phyloP scores from a whole-genome alignment of 2,797 vertebrate species.

The Octomys mimax region DNA sequence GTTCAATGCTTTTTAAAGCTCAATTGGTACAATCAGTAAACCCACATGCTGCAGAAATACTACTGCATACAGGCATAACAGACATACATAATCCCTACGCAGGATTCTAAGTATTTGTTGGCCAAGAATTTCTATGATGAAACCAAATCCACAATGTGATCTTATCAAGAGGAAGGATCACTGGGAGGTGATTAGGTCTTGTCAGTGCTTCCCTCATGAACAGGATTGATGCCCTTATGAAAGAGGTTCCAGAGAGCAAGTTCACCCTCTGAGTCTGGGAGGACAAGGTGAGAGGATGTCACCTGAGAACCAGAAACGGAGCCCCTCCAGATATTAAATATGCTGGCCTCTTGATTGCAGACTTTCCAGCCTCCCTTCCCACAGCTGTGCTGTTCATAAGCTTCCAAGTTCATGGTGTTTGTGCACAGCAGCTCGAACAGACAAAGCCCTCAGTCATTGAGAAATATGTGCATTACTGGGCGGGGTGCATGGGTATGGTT shows the following conservation, averaged over 20 bases:
- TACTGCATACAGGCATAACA: background rate
- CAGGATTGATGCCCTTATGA: background rate
- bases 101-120: background rate
- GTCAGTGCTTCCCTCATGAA: background rate
- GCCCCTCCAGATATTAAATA: background rate
- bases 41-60: slow-evolving; percentile 10
- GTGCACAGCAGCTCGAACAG: background rate
- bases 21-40: background rate
- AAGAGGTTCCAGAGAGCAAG: background rate
- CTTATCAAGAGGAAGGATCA: background rate
- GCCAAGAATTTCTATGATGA: background rate
- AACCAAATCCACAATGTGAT: background rate
- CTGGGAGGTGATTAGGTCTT: background rate
- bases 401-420: background rate
- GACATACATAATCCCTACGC: background rate
- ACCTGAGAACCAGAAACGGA: background rate
- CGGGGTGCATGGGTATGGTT: background rate
- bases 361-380: background rate
- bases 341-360: background rate
- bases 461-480: background rate
- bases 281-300: background rate
- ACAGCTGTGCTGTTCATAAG: background rate
- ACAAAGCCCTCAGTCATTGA: background rate
- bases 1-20: background rate
- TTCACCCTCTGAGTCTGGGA: background rate